A percentile compares a stretch with the other conserved stretches of the same genome.
These are phyloP conservation scores for Malurus alboscapulatus DNA, from an alignment of 2,113 vertebrate species.

Conservation along the genomic window DNA sequence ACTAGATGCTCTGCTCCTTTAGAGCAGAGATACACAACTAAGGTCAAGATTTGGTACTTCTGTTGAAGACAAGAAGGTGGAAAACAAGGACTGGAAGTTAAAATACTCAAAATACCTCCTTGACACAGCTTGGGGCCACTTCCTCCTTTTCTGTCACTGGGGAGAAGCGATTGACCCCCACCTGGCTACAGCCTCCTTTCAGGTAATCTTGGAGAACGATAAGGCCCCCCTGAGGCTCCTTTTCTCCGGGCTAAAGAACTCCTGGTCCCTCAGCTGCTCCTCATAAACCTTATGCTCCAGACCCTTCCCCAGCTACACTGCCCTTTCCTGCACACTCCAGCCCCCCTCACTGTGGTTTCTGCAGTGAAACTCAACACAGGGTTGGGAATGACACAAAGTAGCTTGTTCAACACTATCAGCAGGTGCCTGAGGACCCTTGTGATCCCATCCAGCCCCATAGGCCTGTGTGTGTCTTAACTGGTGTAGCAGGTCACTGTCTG, in stretches of 20 bases:
- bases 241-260: background rate
- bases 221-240: background rate
- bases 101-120: background rate
- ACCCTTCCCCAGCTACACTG: background rate
- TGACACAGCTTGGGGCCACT: background rate
- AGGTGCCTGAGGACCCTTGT: background rate
- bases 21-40: background rate
- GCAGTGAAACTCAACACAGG: background rate
- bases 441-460: background rate
- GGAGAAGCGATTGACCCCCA: background rate
- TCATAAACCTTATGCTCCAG: background rate
- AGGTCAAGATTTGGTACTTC: background rate
- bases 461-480: background rate
- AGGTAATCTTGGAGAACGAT: background rate
- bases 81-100: background rate
- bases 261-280: accelerated
- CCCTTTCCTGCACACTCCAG: background rate
- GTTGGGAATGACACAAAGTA: accelerated
- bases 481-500: background rate
- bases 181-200: background rate
- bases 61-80: background rate
- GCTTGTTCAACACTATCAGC: background rate
- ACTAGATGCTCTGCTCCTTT: background rate
- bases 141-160: background rate
- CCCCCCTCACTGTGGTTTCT: background rate